Evolutionary conservation across 2,113 vertebrate species (phyloP).

Genomic region (Cyanistes caeruleus): DNA sequence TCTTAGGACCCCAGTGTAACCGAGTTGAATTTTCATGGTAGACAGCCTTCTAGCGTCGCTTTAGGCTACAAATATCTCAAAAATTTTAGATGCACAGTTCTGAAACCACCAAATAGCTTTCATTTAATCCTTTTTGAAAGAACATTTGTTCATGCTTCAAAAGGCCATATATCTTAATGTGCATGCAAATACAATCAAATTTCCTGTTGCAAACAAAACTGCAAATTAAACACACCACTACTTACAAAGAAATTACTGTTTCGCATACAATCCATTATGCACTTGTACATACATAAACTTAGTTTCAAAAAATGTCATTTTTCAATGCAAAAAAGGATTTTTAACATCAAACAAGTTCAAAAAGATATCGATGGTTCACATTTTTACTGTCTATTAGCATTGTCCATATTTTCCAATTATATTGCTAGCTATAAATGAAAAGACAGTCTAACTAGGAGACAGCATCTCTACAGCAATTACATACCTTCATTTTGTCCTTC

Average conservation of each 20-base stretch:
- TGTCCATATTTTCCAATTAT: not conserved
- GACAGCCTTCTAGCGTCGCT: not conserved
- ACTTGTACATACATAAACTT: not conserved
- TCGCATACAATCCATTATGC: not conserved
- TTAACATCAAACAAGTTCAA: not conserved
- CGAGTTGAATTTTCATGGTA: not conserved
- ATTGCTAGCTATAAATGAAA: not conserved
- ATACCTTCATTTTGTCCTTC: constrained; percentile 90
- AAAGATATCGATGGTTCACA: not conserved
- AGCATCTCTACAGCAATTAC: not conserved
- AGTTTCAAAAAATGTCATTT: not conserved
- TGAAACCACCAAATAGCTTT: not conserved
- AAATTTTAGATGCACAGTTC: not conserved
- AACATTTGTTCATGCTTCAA: not conserved
- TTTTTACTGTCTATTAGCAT: not conserved
- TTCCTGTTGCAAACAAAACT: constrained; percentile 11
- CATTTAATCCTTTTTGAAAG: not conserved
- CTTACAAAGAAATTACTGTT: not conserved
- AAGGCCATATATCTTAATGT: not conserved
- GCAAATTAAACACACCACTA: not conserved
- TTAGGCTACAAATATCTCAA: not conserved
- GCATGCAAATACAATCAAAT: not conserved
- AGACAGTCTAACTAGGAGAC: not conserved
- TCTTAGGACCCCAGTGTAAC: not conserved
- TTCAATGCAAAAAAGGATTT: not conserved